Evolutionary conservation across 64 coral and sea anemone species (phyloP).

Genomic region (Actinia tenebrosa): DNA sequence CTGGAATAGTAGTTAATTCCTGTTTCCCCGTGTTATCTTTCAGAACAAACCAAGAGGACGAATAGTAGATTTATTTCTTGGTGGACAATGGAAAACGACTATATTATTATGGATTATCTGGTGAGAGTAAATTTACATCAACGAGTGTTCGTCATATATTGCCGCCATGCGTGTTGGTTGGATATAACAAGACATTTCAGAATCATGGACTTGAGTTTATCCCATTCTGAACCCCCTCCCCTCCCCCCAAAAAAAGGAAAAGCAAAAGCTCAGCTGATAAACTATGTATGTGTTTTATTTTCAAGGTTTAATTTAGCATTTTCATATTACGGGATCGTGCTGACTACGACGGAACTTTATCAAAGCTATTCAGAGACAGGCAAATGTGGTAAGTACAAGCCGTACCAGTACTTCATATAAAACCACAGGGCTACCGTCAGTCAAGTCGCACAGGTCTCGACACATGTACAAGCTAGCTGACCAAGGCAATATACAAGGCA

Average conservation of each 20-base stretch:
- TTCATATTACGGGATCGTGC: slow-evolving; percentile 89
- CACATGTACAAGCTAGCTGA: not conserved
- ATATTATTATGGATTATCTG: slow-evolving; percentile 64
- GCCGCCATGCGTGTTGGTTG: too few relatives aligned
- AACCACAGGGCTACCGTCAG: not conserved
- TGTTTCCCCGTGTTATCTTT: not conserved
- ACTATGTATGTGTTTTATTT: not conserved
- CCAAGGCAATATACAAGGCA: too few relatives aligned
- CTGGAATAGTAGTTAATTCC: too few relatives aligned
- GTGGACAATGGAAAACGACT: slow-evolving; percentile 55
- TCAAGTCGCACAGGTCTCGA: not conserved
- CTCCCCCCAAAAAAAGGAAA: too few relatives aligned
- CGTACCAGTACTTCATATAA: too few relatives aligned
- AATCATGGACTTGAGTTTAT: too few relatives aligned
- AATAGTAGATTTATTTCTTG: slow-evolving; percentile 48
- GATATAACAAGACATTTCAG: too few relatives aligned
- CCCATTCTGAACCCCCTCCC: too few relatives aligned
- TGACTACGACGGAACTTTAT: slow-evolving; percentile 91
- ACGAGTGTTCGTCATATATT: too few relatives aligned
- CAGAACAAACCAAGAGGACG: slow-evolving; percentile 53
- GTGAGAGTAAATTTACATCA: slow-evolving; percentile 17
- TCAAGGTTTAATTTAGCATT: slow-evolving; percentile 85
- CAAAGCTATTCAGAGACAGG: slow-evolving; percentile 47
- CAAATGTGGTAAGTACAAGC: slow-evolving; percentile 32
- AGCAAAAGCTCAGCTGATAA: too few relatives aligned